A percentile compares a stretch with the other conserved stretches of the same genome.
These are phyloP conservation scores for Eleginops maclovinus DNA, from an alignment of 2,113 vertebrate genomes.

Conservation along the genomic window DNA sequence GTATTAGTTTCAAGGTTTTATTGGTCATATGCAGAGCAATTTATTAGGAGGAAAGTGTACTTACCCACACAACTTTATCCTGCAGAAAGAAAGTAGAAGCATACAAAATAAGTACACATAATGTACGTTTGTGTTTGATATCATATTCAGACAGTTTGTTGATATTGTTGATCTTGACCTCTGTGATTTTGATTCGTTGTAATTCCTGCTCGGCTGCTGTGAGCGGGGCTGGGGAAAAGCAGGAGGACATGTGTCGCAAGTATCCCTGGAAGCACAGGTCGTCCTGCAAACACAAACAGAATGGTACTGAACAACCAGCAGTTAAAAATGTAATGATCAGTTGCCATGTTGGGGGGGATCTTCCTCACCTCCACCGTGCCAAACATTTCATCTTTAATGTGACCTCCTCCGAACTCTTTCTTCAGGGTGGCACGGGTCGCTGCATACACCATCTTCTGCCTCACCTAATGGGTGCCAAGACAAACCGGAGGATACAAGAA, in stretches of 20 bases:
- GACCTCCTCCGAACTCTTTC: conserved; percentile 97
- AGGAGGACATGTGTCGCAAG: conserved; percentile 91
- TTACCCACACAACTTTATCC: conserved; percentile 85
- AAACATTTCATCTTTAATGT: conserved; percentile 97
- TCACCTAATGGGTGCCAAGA: conserved; percentile 83
- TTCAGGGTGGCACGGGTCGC: conserved; percentile 97
- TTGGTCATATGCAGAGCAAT: too few relatives aligned
- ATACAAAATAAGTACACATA: conserved; percentile 9
- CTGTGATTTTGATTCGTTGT: conserved; percentile 94
- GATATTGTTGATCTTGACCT: conserved; percentile 81
- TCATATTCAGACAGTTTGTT: background rate
- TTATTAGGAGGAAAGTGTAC: conserved; percentile 45
- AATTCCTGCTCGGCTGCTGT: conserved; percentile 94
- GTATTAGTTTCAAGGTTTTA: too few relatives aligned
- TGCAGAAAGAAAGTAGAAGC: conserved; percentile 50
- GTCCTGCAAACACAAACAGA: conserved; percentile 84
- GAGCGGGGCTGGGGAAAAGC: conserved; percentile 90
- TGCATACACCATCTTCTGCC: conserved; percentile 99
- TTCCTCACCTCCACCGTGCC: conserved; percentile 92
- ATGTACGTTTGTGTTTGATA: background rate
- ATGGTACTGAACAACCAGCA: background rate
- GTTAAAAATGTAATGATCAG: background rate
- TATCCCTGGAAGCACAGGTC: conserved; percentile 95
- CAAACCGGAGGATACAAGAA: conserved; percentile 6
- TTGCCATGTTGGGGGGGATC: background rate